Evolutionary conservation across 2,797 vertebrate species (phyloP), one percentile per base, ranked within the genome.

Genomic region (Malurus leucopterus): DNA sequence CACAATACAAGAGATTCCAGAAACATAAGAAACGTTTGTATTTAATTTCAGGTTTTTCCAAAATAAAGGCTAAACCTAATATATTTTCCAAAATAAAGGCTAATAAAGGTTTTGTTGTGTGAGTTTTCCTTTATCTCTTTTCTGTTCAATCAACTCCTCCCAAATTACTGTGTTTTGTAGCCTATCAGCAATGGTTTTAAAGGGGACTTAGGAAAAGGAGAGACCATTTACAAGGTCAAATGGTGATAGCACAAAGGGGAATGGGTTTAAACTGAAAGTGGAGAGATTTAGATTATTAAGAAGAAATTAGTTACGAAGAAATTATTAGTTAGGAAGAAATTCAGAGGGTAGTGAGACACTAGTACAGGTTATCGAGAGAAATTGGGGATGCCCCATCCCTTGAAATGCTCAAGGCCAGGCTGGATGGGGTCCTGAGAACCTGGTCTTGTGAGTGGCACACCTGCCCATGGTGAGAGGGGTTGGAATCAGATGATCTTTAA

Each of bases 401-500:
- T 57, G 15, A 57, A 75, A 24, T n/a, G 21, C 8, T 75, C 9
- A 51, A 20, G 15, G 21, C 24, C 50, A 40, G 29, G 29, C 16
- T 63, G 21, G 6, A 50, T 40, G 44, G 6, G 1, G 17, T 12
- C 24, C 21, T 30, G 63, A 63, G 29, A 69, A 46, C 17, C 38
- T 41, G 36, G 14, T 41, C 30, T 32, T 27, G 46, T 32, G 57
- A n/a, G 18, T 32, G 12, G 11, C 15, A 61, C 13, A 30, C 11
- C 30, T 46, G 21, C 8, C 9, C 8, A 3, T 21, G 9, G 13
- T 43, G 7, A 40, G 8, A 2, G 4, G 5, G 3, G 1, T 17
- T 67, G 19, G 19, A 61, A 73, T 19, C 15, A n/a, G 3, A 13
- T 49, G 13, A n/a, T 67, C 6, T 67, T 67, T 54, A 47, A 36